Evolutionary conservation across 2,113 vertebrate genomes (phyloP), one percentile per base, ranked within the genome.

Genomic region (Colaptes auratus): DNA sequence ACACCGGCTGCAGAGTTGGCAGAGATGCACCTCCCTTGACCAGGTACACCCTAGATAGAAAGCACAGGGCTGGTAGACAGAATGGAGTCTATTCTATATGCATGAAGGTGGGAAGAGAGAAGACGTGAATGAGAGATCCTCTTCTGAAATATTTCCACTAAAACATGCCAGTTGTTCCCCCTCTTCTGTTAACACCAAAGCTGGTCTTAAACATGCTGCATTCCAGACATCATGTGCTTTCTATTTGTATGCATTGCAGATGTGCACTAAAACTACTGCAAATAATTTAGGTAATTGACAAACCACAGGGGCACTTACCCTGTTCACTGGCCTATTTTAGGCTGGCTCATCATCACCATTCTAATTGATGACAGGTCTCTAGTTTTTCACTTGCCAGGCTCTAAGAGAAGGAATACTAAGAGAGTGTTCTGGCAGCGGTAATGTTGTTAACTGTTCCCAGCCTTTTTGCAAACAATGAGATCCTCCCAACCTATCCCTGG

Each of bases 271-370:
- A 97, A 97, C 95, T 96, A 97, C 94, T n/a, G 95, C 93, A 93
- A 97, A 98, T 98, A 97, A 98, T 98, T 97, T 97, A 97, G 96
- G 96, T 98, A 98, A 98, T 97, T 98, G 98, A 96, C 96, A 97
- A 98, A 96, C 97, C 97, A 96, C 97, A 96, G 97, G 97, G 96
- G 93, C 94, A 96, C 96, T 98, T 97, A 96, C 91, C 90, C 88
- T 95, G 95, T 95, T 97, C 97, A 95, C 96, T 96, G 97, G 96
- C 97, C 96, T 97, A 93, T 97, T 98, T 98, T 97, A 93, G 96
- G 93, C 89, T 97, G 96, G 93, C 96, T 97, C 97, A 97, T 98
- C 97, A 98, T 98, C 97, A 95, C 94, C 82, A 71, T 91, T 95
- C 94, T 97, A 98, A 98, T 96, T 98, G 97, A 97, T 96, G 97